A percentile compares a stretch with the other conserved stretches of the same genome.
Evolutionary conservation across 2,113 vertebrate genomes (phyloP).

Genomic region (Corythoichthys intestinalis): DNA sequence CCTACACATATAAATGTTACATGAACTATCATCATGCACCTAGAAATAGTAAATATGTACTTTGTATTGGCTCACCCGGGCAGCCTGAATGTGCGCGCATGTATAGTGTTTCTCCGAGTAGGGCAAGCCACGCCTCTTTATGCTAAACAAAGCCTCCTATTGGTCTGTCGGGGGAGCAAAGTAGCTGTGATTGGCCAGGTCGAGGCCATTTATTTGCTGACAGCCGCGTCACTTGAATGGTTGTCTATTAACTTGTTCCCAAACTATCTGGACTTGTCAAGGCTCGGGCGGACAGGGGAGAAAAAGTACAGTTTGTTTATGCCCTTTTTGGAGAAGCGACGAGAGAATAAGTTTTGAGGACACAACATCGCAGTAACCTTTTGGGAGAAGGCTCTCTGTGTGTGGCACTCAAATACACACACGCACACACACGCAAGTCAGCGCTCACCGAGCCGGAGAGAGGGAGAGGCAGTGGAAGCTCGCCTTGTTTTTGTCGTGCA

Average conservation of each 20-base stretch:
- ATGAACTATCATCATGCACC: slow-evolving; percentile 74
- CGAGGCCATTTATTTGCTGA: slow-evolving; percentile 97
- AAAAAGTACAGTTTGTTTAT: slow-evolving; percentile 88
- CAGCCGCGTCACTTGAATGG: slow-evolving; percentile 98
- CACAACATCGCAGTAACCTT: slow-evolving; percentile 66
- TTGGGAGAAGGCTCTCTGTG: slow-evolving; percentile 65
- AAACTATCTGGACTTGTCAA: slow-evolving; percentile 99
- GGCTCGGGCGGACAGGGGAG: slow-evolving; percentile 81
- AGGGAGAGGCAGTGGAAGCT: slow-evolving; percentile 49
- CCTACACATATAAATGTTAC: not conserved
- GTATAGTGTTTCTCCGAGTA: slow-evolving; percentile 32
- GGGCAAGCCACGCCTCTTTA: slow-evolving; percentile 84
- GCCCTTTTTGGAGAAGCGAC: slow-evolving; percentile 78
- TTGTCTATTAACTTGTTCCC: slow-evolving; percentile 99
- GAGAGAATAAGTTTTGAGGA: slow-evolving; percentile 73
- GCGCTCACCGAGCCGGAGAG: slow-evolving; percentile 29
- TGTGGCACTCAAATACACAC: slow-evolving; percentile 26
- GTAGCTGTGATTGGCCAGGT: slow-evolving; percentile 88
- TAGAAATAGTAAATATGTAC: slow-evolving; percentile 80
- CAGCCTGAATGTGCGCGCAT: slow-evolving; percentile 51
- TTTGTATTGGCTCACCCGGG: slow-evolving; percentile 75
- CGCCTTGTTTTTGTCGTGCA: slow-evolving; percentile 55
- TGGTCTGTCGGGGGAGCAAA: slow-evolving; percentile 74
- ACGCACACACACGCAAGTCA: slow-evolving; percentile 15
- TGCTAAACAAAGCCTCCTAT: slow-evolving; percentile 77